Evolutionary conservation across 2,888 invertebrate species (phyloP).

Genomic region (Caenorhabditis afra): DNA sequence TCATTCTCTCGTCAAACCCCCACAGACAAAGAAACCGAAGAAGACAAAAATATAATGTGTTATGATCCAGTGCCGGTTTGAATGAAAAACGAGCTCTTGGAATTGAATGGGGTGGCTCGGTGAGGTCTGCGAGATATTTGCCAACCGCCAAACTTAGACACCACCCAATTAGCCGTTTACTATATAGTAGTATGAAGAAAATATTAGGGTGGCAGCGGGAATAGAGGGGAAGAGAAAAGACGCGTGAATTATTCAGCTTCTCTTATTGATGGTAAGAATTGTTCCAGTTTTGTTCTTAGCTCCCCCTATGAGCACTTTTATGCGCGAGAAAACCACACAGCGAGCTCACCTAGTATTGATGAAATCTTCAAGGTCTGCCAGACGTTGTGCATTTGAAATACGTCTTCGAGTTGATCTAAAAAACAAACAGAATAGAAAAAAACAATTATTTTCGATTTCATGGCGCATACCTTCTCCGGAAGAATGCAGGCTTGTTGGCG

Average conservation of each 20-base stretch:
- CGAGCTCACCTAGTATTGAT: constrained; percentile 68
- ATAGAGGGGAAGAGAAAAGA: neutral
- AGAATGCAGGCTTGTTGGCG: constrained; percentile 59
- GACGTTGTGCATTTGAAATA: constrained; percentile 71
- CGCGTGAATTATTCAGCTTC: constrained; percentile 28
- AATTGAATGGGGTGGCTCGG: neutral
- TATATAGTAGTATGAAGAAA: constrained; percentile 3
- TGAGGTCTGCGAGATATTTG: constrained; percentile 10
- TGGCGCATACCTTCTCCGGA: constrained; percentile 64
- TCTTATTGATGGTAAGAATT: constrained; percentile 22
- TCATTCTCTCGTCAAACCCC: too few species aligned
- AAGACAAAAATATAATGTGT: neutral
- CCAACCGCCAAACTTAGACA: constrained; percentile 20
- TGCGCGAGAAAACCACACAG: neutral
- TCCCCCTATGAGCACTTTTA: neutral
- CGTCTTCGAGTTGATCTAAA: constrained; percentile 69
- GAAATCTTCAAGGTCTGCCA: constrained; percentile 72
- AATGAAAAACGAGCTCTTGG: constrained; percentile 11
- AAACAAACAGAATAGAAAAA: too few species aligned
- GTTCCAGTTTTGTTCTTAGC: neutral
- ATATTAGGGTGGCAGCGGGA: constrained; percentile 8
- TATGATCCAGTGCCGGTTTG: too few species aligned
- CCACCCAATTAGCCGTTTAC: constrained; percentile 21
- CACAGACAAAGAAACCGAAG: neutral
- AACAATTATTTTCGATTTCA: too few species aligned